A percentile compares a stretch with the other conserved stretches of the same genome.
Evolutionary conservation across 2,113 vertebrate species (phyloP).

Genomic region (Mesoclemmys tuberculata): DNA sequence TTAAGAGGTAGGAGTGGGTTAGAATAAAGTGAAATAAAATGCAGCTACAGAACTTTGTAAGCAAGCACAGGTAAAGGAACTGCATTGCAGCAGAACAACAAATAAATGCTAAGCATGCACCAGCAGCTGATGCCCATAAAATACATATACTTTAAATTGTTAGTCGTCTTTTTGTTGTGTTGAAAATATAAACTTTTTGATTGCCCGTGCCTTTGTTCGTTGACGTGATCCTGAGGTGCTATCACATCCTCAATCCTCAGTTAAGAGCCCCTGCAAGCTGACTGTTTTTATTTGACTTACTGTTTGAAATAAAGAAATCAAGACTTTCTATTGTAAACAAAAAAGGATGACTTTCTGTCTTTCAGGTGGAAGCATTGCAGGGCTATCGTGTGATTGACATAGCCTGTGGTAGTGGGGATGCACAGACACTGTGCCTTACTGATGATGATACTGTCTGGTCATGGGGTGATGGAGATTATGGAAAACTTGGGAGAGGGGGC

Average conservation of each 20-base stretch:
- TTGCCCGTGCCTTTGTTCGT: not conserved
- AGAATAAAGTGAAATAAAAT: not conserved
- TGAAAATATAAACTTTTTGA: not conserved
- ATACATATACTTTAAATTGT: not conserved
- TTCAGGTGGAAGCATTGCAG: conserved; percentile 96
- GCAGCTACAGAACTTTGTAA: not conserved
- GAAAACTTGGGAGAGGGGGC: conserved; percentile 95
- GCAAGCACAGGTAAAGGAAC: not conserved
- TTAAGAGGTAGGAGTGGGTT: not conserved
- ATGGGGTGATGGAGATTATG: conserved; percentile 98
- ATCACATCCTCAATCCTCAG: not conserved
- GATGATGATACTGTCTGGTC: conserved; percentile 99
- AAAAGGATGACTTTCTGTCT: not conserved
- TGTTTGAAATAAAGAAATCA: not conserved
- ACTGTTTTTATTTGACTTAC: not conserved
- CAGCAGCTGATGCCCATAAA: not conserved
- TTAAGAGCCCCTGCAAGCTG: not conserved
- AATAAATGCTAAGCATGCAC: not conserved
- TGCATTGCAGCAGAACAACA: not conserved
- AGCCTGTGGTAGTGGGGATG: conserved; percentile 96
- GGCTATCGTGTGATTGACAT: conserved; percentile 96
- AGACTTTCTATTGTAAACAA: not conserved
- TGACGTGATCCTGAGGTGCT: not conserved
- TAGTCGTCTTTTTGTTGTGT: not conserved
- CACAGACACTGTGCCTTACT: conserved; percentile 95